A percentile compares a stretch with the other conserved stretches of the same genome.
These are phyloP conservation scores for Hyperoplus lanceolatus DNA, from an alignment of 2,797 vertebrate genomes.

Conservation along the genomic window DNA sequence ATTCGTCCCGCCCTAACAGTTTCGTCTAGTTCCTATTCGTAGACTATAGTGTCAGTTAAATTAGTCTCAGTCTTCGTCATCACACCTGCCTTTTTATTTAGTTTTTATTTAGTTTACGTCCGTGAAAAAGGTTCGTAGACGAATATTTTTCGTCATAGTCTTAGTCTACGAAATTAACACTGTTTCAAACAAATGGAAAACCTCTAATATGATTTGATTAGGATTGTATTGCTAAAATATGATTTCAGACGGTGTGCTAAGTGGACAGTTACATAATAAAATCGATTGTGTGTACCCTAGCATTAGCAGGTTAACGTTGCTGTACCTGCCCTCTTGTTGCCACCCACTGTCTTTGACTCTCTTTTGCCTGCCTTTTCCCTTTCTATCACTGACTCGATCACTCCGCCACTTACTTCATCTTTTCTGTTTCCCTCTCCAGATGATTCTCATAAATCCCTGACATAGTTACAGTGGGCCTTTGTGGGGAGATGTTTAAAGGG, in stretches of 20 bases:
- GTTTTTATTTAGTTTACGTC: no score
- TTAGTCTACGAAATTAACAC: no score
- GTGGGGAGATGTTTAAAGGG: conserved; percentile 11
- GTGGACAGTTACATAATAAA: conserved; percentile 38
- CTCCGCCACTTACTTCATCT: conserved; percentile 27
- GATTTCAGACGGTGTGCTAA: conserved; percentile 17
- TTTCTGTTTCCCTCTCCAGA: conserved; percentile 35
- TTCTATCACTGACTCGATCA: conserved; percentile 25
- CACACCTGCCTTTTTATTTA: no score
- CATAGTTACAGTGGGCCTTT: conserved; percentile 33
- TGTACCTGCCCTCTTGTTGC: conserved; percentile 23
- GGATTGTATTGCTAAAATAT: conserved; percentile 7
- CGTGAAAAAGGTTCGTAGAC: no score
- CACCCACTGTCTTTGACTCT: conserved; percentile 26
- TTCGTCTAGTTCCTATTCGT: no score
- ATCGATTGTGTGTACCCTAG: conserved; percentile 38
- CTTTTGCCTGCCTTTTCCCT: conserved; percentile 12
- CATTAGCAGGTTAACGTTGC: conserved; percentile 31
- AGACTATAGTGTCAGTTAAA: no score
- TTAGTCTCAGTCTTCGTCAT: no score
- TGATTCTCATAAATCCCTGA: conserved; percentile 38
- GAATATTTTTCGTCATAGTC: no score
- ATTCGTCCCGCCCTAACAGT: no score
- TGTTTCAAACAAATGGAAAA: conserved; percentile 17
- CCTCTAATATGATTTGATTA: conserved; percentile 28